phyloP scores from a whole-genome alignment of 2,113 vertebrate species.

The Ranitomeya imitator region DNA sequence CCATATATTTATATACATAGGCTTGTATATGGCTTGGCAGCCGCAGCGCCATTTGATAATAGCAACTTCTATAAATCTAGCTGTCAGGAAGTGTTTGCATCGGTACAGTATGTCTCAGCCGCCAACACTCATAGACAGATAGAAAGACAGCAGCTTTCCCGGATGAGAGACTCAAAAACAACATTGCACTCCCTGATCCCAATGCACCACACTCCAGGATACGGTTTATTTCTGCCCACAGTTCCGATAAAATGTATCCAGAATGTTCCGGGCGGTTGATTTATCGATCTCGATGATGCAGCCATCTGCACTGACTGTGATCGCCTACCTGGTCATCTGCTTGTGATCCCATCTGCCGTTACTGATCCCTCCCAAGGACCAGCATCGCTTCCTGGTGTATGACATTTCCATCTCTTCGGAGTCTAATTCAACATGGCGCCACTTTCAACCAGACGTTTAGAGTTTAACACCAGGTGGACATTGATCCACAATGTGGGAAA shows the following conservation, averaged over 20 bases:
- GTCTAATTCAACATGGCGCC: too few relatives aligned
- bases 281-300: neutral
- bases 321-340: neutral
- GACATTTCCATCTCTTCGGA: too few relatives aligned
- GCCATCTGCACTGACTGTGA: neutral
- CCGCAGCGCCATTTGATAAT: conserved; percentile 40
- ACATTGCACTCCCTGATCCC: neutral
- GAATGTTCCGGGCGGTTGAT: neutral
- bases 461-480: too few relatives aligned
- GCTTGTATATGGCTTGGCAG: conserved; percentile 53
- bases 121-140: neutral
- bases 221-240: neutral
- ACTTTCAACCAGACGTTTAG: too few relatives aligned
- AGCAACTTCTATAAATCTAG: conserved; percentile 56
- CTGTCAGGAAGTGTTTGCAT: conserved; percentile 51
- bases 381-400: too few relatives aligned
- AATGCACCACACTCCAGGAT: neutral
- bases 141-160: conserved; percentile 26
- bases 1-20: conserved; percentile 55
- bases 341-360: neutral
- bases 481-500: too few relatives aligned
- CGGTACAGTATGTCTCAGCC: conserved; percentile 47
- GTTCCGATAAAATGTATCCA: neutral
- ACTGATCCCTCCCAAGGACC: too few relatives aligned
- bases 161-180: conserved; percentile 30